Percentiles rank a stretch among this genome's conserved stretches.
These are phyloP conservation scores for Pelecanus crispus DNA, from an alignment of 2,113 vertebrate species.

Conservation along the genomic window DNA sequence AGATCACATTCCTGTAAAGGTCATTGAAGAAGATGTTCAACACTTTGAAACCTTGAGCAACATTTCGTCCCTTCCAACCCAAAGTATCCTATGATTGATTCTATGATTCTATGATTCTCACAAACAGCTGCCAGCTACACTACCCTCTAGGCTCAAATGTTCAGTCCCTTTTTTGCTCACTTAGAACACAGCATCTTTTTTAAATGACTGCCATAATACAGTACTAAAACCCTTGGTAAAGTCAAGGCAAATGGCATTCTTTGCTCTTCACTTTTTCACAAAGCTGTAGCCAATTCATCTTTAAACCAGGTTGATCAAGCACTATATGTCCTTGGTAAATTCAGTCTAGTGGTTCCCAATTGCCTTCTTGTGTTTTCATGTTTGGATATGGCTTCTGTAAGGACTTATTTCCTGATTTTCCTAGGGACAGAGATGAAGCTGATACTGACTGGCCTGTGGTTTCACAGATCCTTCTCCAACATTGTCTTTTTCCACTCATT, in stretches of 20 bases:
- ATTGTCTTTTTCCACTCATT: background rate
- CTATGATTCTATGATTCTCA: no score
- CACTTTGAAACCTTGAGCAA: background rate
- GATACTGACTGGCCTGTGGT: accelerated
- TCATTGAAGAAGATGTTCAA: background rate
- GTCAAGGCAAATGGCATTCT: background rate
- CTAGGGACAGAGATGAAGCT: background rate
- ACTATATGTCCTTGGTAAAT: background rate
- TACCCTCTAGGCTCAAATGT: background rate
- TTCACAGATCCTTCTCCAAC: background rate
- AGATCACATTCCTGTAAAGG: background rate
- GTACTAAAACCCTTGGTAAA: background rate
- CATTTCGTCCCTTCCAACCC: no score
- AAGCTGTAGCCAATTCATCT: background rate
- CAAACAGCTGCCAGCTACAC: background rate
- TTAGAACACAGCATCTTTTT: background rate
- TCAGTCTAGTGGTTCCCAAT: background rate
- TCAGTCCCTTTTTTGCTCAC: background rate
- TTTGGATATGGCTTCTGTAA: background rate
- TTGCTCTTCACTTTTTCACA: background rate
- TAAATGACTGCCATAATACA: background rate
- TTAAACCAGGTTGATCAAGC: background rate
- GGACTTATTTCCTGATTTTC: background rate
- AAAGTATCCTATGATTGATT: no score
- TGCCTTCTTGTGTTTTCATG: background rate